Evolutionary conservation across 2,888 invertebrate species (phyloP), one percentile per base, ranked within the genome.

Genomic region (Trichogramma evanescens): DNA sequence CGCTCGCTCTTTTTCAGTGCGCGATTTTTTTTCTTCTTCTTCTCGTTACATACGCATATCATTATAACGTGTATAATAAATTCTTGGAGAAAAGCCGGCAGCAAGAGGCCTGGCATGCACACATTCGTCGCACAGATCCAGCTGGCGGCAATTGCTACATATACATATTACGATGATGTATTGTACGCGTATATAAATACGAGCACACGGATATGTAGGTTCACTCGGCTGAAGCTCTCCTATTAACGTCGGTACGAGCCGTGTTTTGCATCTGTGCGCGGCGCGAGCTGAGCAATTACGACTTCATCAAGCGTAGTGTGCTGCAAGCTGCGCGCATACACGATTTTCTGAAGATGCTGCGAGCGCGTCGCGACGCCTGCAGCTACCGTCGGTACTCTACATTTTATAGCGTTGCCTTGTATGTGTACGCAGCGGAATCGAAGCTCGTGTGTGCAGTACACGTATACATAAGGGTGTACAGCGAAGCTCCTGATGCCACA

Each of bases 251-350:
- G 2, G 13, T 13, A 13, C 13, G 13, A 13, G 13, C 13, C 13
- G 26, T 26, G 26, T 44, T 52, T 62, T 44, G 51, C 61, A 52
- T 58, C 44, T 44, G 44, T 48, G 50, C 50, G 55, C 50, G 56
- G 9, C 44, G 44, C 52, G 50, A 55, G 55, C 50, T 56, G 9
- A 26, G 52, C 56, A 54, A 62, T 62, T 56, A 59, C 10, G 59
- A 56, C 50, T 50, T 62, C 56, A 56, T 56, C 56, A 42, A 45
- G 45, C 7, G 3, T 13, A 13, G 13, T 13, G 13, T 13, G 13
- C 13, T 13, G 13, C 13, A 26, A 40, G 6, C 4, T 49, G 7
- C 6, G 55, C 13, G 43, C 38, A 7, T 39, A 50, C 50, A 26
- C 6, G 54, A 59, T 59, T 54, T 50, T 50, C 50, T 41, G 40